phyloP scores from a whole-genome alignment of 92 coral and sea anemone species.

The Porites cylindrica region DNA sequence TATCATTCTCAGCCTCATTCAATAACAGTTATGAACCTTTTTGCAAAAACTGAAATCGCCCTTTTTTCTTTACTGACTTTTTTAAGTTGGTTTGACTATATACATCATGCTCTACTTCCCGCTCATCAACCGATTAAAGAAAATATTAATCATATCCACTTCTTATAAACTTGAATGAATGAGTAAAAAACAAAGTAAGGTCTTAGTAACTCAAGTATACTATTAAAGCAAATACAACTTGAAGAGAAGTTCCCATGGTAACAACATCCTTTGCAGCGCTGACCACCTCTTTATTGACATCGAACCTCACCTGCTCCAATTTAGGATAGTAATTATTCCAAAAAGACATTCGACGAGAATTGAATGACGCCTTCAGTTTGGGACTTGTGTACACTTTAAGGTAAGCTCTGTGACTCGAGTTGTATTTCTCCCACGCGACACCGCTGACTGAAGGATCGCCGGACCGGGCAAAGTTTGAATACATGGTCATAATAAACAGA shows the following conservation, averaged over 20 bases:
- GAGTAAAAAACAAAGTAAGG: no score
- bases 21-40: no score
- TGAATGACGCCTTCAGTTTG: conserved; percentile 57
- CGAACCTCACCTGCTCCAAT: conserved; percentile 41
- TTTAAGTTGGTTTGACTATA: no score
- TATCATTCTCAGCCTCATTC: no score
- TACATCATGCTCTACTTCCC: no score
- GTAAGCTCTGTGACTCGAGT: conserved; percentile 56
- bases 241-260: conserved; percentile 4
- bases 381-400: conserved; percentile 66
- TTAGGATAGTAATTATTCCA: conserved; percentile 87
- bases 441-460: conserved; percentile 69
- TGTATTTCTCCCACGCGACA: conserved; percentile 67
- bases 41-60: no score
- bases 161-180: no score
- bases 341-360: conserved; percentile 78
- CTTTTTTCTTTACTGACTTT: no score
- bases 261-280: neutral
- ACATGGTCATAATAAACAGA: conserved; percentile 38
- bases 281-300: neutral
- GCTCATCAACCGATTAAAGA: no score
- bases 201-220: no score
- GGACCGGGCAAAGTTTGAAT: conserved; percentile 57
- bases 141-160: no score
- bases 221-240: neutral